Evolutionary conservation across 2,797 vertebrate species (phyloP), one percentile per base, ranked within the genome.

Genomic region (Hapalemur alaotrensis): DNA sequence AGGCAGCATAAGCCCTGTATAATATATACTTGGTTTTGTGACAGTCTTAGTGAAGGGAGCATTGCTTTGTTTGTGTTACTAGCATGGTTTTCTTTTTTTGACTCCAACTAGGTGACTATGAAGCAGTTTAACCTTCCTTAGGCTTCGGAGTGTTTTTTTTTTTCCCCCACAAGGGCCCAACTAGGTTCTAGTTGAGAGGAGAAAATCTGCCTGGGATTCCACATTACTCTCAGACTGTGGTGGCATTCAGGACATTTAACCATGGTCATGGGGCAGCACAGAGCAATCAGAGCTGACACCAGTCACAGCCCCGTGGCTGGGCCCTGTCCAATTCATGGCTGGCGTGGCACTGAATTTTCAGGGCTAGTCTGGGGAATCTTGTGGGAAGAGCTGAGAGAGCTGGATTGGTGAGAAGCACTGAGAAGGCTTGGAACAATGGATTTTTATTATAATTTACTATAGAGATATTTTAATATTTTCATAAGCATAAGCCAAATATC

Each of bases 401-500:
- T 78, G 5, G n/a, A 30, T n/a, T 92, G 38, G 57, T 35, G 20
- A 46, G 35, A 22, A n/a, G 15, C 2, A 35, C 52, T 95, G 54
- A 79, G 23, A 63, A 11, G 41, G 5, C 54, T 63, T 43, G 35
- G 70, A 89, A 28, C n/a, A 89, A 52, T 91, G 30, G 17, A 8
- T 54, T 54, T 41, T 84, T 82, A 78, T 35, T 30, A 76, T n/a
- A 92, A 90, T 59, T 61, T 73, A 38, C 35, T 67, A 41, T 70
- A 61, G 73, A 61, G 6, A 52, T 76, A 93, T 70, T 84, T 88
- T 81, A 65, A 65, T 88, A 92, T 80, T 90, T 93, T 81, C 48
- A 9, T 14, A 41, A 57, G 14, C 41, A 87, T 75, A 25, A 38
- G 32, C 65, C 50, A 93, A 86, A 46, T 86, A 79, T 46, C 25